Conservation (phyloP, 2,797 vertebrate genomes). For the Hapalemur alaotrensis region DNA sequence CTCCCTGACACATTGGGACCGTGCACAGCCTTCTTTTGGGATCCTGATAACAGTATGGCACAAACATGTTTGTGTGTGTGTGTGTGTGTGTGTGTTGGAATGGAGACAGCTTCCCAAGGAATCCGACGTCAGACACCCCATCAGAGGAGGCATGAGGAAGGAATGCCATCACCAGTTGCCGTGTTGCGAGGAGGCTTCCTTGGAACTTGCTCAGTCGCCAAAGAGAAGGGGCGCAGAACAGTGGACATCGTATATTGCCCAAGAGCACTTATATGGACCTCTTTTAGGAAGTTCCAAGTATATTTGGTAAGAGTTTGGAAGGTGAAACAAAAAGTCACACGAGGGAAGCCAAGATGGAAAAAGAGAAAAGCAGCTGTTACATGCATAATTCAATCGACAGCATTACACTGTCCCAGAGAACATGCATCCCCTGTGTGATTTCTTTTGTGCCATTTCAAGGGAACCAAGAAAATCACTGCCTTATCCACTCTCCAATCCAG, state of each 20-base stretch:
- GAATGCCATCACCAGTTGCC: fast-evolving
- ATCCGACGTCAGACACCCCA: neutral
- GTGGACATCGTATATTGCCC: fast-evolving
- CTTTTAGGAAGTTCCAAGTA: neutral
- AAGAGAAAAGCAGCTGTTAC: neutral
- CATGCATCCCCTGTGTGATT: fast-evolving
- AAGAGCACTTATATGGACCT: too few species aligned
- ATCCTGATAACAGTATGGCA: neutral
- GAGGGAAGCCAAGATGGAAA: neutral
- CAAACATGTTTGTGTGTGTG: too few species aligned
- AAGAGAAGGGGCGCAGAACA: neutral
- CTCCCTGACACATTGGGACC: too few species aligned
- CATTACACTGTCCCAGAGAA: fast-evolving
- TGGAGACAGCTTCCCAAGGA: too few species aligned
- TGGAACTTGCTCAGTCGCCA: neutral
- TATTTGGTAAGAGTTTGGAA: neutral
- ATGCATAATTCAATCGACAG: too few species aligned
- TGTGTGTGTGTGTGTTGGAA: neutral
- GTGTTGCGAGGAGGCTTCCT: neutral
- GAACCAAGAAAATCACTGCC: neutral
- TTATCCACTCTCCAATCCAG: neutral
- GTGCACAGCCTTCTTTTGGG: neutral
- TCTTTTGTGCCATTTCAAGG: neutral
- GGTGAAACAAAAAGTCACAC: neutral
- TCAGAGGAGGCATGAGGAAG: fast-evolving